These are phyloP conservation scores for Leptogaster cylindrica DNA, from an alignment of 2,888 invertebrate species.

Conservation along the genomic window DNA sequence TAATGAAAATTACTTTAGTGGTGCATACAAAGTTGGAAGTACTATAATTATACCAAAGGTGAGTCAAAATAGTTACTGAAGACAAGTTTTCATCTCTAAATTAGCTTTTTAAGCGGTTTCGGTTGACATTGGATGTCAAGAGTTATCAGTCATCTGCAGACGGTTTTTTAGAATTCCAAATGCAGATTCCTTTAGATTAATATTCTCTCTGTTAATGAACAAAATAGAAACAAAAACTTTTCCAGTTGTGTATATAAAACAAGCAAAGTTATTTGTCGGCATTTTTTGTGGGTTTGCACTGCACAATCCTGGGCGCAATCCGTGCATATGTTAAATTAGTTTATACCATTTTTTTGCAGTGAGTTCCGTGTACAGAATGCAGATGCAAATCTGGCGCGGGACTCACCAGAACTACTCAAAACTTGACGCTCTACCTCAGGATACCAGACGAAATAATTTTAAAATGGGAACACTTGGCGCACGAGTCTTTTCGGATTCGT, in stretches of 20 bases:
- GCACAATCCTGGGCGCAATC: no score
- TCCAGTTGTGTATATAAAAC: background rate
- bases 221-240: background rate
- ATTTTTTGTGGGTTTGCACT: conserved; percentile 29
- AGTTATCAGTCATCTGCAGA: no score
- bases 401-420: no score
- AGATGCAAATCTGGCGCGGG: no score
- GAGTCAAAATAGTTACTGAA: conserved; percentile 42
- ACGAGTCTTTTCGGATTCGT: background rate
- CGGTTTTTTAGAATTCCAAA: background rate
- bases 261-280: conserved; percentile 26
- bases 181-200: background rate
- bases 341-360: no score
- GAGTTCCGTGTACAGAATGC: no score
- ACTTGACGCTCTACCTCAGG: no score
- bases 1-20: conserved; percentile 54
- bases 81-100: no score
- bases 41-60: conserved; percentile 54
- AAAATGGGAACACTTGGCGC: conserved; percentile 1
- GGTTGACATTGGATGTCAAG: no score
- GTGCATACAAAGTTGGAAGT: conserved; percentile 53
- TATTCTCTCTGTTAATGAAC: background rate
- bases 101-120: no score
- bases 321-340: no score
- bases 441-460: conserved; percentile 12